Base-by-base conservation (phyloP, 2,797 vertebrate species). In the Knipowitschia caucasica region DNA sequence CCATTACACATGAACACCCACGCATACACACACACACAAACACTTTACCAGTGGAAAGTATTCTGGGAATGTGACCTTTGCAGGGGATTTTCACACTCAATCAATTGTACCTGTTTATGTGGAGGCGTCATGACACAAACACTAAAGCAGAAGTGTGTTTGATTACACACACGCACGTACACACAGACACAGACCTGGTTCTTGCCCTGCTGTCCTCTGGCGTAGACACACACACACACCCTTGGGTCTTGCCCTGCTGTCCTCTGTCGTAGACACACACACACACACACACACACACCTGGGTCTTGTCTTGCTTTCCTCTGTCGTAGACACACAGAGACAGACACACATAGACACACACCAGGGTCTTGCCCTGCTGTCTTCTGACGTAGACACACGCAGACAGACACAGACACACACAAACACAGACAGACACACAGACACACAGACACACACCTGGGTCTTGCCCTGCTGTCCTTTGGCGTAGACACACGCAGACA, bases 401-500 rank as follows among this genome's bases (percentile, higher is more conserved):
- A 2, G 7, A 23, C 1, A 4, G 14, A 11, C n/a, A 11, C n/a
- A 0, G 17, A 26, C 81, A 57, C 81, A 98, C 97, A n/a, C n/a
- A n/a, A n/a, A n/a, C n/a, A n/a, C n/a, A n/a, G n/a, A n/a, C n/a
- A n/a, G n/a, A n/a, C n/a, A n/a, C n/a, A n/a, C n/a, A 2, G 7
- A 23, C 1, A 4, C 7, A 11, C n/a, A 11, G 26, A 0, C 15
- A 26, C 81, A 57, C 81, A 98, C 97, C 93, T 99, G 96, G 0
- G 97, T 99, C 86, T 99, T 99, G 56, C 96, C 95, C 85, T 98
- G 96, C 84, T 99, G 97, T 14, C 95, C 95, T n/a, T n/a, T n/a
- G n/a, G n/a, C n/a, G n/a, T n/a, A n/a, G n/a, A n/a, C n/a, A n/a
- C n/a, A n/a, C n/a, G n/a, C n/a, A 2, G 7, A 23, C 1, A 4